Evolutionary conservation across 2,888 invertebrate species (phyloP), one percentile per base, ranked within the genome.

Genomic region (Euplagia quadripunctaria): DNA sequence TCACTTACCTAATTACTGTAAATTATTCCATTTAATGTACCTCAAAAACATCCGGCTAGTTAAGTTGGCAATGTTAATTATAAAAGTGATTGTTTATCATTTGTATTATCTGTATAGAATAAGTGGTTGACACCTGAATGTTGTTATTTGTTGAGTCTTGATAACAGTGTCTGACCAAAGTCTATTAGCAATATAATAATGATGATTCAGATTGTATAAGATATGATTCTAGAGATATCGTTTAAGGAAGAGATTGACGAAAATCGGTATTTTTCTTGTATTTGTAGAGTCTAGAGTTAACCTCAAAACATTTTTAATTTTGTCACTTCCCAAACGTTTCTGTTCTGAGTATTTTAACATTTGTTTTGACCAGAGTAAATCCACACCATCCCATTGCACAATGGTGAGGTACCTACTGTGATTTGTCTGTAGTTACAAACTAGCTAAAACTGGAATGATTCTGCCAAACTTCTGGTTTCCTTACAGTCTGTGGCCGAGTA

Each of bases 111-210:
- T 31, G 31, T 61, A 31, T 12, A 31, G 52, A 31, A 61, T 31
- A 20, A 20, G 61, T 61, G 20, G 31, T 65, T 65, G n/a, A 65
- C 42, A 65, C 65, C 46, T 43, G 65, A 65, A 65, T 14, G n/a
- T 20, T 63, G n/a, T 31, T 31, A 31, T 52, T 41, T 55, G 52
- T 12, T 61, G 11, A 61, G 31, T 3, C 61, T 66, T 31, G 67
- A 67, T 67, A 67, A 67, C n/a, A 20, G 1, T 51, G 67, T 67
- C 67, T 67, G 67, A 49, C 14, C 67, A 51, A 67, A 51, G 67
- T 67, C 66, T 66, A 49, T 14, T 4, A 43, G n/a, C 43, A 65
- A 42, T 42, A 16, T 11, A n/a, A n/a, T 55, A 55, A 17, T 55
- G 9, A 9, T 9, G 20, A n/a, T 11, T 1, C 1, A 55, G 55